Percentiles rank a stretch among this genome's conserved stretches.
Conservation (phyloP, 2,888 invertebrate genomes). For the Amphipyra tragopoginis region DNA sequence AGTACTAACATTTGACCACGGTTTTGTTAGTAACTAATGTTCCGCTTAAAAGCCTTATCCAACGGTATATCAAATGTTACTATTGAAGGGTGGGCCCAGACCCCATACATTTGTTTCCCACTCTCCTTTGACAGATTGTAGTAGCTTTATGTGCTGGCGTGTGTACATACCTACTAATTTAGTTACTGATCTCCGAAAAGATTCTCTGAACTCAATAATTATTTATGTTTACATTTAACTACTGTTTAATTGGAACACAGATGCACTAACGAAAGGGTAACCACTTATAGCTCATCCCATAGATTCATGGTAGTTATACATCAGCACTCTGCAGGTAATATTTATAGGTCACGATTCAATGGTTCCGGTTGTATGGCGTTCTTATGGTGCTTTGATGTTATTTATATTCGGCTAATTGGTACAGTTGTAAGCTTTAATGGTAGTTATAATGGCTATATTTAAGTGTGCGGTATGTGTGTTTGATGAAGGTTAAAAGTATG, state of each 20-base stretch:
- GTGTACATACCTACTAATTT: too few relatives aligned
- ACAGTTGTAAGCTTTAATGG: slow-evolving; percentile 1
- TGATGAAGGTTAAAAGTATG: too few relatives aligned
- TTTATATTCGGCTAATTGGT: slow-evolving; percentile 27
- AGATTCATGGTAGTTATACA: slow-evolving; percentile 2
- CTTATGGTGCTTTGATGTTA: slow-evolving; percentile 21
- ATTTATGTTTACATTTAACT: not conserved
- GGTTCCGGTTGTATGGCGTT: slow-evolving; percentile 7
- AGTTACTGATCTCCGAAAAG: too few relatives aligned
- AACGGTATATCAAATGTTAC: too few relatives aligned
- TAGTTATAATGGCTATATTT: not conserved
- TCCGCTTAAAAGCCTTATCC: too few relatives aligned
- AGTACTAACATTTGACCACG: too few relatives aligned
- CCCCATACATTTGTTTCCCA: too few relatives aligned
- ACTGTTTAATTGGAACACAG: slow-evolving; percentile 16
- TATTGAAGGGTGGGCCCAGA: too few relatives aligned
- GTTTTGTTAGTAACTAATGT: too few relatives aligned
- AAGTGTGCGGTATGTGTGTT: not conserved
- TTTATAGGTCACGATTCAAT: slow-evolving; percentile 20
- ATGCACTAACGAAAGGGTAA: slow-evolving; percentile 8
- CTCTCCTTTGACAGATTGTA: too few relatives aligned
- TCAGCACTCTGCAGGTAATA: slow-evolving; percentile 21
- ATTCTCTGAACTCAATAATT: too few relatives aligned
- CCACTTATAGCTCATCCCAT: not conserved
- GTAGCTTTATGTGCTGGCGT: too few relatives aligned